phyloP scores from a whole-genome alignment of 2,888 invertebrate genomes.

The Scaptomyza polygonia region DNA sequence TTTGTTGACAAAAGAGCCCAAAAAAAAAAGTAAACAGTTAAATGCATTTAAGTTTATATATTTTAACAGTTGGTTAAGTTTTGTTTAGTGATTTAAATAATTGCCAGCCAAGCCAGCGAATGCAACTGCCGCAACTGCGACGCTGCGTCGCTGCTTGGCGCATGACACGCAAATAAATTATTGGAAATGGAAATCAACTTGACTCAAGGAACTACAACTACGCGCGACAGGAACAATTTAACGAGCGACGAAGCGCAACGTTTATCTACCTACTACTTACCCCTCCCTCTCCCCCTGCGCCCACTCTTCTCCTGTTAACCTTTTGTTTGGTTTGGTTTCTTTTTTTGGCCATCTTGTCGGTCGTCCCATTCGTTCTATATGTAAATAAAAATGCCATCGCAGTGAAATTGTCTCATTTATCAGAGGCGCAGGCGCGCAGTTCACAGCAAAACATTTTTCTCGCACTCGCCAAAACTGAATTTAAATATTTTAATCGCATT shows the following conservation, averaged over 20 bases:
- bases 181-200: constrained; percentile 16
- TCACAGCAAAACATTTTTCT: constrained; percentile 38
- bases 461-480: constrained; percentile 62
- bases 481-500: constrained; percentile 78
- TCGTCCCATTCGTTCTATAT: constrained; percentile 54
- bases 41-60: constrained; percentile 82
- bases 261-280: constrained; percentile 16
- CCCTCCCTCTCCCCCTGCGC: not conserved
- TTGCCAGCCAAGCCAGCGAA: constrained; percentile 45
- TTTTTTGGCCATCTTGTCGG: not conserved
- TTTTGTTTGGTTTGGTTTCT: not conserved
- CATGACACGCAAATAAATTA: constrained; percentile 42
- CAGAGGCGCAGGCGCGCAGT: constrained; percentile 72
- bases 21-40: constrained; percentile 78
- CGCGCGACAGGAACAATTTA: constrained; percentile 75
- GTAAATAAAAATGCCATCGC: constrained; percentile 52
- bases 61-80: constrained; percentile 83
- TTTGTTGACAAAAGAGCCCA: constrained; percentile 76
- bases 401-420: constrained; percentile 73
- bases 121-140: constrained; percentile 6
- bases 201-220: constrained; percentile 61
- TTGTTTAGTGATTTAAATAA: constrained; percentile 80
- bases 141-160: constrained; percentile 5
- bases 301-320: not conserved
- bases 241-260: constrained; percentile 70